phyloP scores from a whole-genome alignment of 2,113 vertebrate species.

The Saimiri boliviensis region DNA sequence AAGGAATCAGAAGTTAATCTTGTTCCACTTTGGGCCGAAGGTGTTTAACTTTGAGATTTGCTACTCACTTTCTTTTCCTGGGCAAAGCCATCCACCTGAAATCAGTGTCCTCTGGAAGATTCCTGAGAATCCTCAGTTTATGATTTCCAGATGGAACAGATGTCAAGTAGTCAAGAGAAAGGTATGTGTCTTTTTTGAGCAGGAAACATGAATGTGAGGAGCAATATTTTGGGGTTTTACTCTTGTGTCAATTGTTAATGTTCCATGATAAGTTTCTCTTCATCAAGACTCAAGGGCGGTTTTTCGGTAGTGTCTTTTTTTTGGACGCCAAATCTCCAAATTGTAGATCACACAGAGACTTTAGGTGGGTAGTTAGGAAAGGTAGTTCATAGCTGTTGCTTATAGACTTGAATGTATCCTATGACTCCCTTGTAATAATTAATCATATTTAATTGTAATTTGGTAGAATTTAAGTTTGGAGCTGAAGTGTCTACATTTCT shows the following conservation, averaged over 20 bases:
- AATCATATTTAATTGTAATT: background rate
- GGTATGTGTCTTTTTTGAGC: background rate
- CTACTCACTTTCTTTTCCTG: background rate
- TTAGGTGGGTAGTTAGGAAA: background rate
- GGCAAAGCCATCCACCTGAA: background rate
- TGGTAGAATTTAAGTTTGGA: background rate
- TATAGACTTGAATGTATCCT: background rate
- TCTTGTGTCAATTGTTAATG: background rate
- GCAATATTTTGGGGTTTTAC: background rate
- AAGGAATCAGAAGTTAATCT: background rate
- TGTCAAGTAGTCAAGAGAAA: background rate
- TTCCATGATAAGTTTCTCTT: background rate
- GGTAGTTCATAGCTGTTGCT: too few relatives aligned
- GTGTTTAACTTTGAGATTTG: background rate
- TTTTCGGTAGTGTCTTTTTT: background rate
- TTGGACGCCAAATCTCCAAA: background rate
- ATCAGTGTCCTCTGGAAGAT: background rate
- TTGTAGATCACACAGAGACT: background rate
- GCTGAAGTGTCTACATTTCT: background rate
- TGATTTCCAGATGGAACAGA: background rate
- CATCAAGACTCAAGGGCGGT: too few relatives aligned
- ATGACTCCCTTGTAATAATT: too few relatives aligned
- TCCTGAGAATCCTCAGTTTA: background rate
- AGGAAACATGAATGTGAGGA: background rate
- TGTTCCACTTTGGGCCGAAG: background rate